Evolutionary conservation across 2,888 invertebrate species (phyloP), one percentile per base, ranked within the genome.

Genomic region (Hirtodrosophila duncani): DNA sequence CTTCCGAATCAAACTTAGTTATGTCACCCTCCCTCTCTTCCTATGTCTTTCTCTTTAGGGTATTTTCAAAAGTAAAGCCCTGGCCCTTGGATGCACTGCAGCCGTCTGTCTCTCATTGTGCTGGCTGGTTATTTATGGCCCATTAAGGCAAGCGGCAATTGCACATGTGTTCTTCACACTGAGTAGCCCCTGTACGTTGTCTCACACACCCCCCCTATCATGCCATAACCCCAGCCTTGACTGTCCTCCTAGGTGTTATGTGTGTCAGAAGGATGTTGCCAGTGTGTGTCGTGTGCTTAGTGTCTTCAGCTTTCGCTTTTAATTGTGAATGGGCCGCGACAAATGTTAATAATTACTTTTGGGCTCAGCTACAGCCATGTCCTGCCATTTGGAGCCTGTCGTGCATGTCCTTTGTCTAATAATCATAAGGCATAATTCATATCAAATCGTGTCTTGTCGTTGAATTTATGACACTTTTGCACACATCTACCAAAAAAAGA

Each of bases 71-170:
- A 30, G 43, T 17, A 30, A n/a, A n/a, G n/a, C n/a, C n/a, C n/a
- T n/a, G n/a, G n/a, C n/a, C n/a, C n/a, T 46, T 56, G 56, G 59
- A 58, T 45, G 51, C 60, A 66, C 39, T 68, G 77, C 80, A 75
- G 69, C 69, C 63, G 74, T 65, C n/a, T n/a, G n/a, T n/a, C n/a
- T n/a, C 71, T 70, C 79, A 74, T 81, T 81, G 82, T 82, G 83
- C 72, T 77, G 63, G 62, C 63, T 36, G 51, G 64, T 83, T 77
- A 83, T 83, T 83, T 83, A 83, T 83, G 67, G 77, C 68, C 83
- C 83, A 82, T 82, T 83, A 82, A 71, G 74, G 65, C 68, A 65
- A 81, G 64, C 71, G 78, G 78, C 66, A 65, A 67, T 74, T 77
- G 80, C 82, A 80, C 74, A 80, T 81, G 79, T 80, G 78, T 69